phyloP scores from a whole-genome alignment of 2,888 invertebrate genomes.

The Lasioglossum lativentre region DNA sequence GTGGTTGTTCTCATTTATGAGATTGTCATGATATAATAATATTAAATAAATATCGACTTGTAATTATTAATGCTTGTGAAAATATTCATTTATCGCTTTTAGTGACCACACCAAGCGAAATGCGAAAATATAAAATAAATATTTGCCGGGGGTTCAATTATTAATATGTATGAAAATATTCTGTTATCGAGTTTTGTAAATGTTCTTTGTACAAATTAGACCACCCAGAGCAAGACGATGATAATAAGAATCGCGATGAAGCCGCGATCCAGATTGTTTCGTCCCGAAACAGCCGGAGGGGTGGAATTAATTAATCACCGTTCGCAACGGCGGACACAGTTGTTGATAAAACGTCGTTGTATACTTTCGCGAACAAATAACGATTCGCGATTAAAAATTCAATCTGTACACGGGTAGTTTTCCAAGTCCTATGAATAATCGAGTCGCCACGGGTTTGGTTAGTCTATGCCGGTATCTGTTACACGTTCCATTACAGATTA shows the following conservation, averaged over 20 bases:
- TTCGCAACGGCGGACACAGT: not conserved
- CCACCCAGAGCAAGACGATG: not conserved
- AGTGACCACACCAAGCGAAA: too few relatives aligned
- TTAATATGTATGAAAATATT: too few relatives aligned
- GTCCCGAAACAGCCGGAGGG: not conserved
- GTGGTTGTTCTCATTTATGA: too few relatives aligned
- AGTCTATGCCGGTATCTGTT: slow-evolving; percentile 15
- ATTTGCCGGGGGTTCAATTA: too few relatives aligned
- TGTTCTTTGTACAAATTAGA: not conserved
- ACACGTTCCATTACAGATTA: slow-evolving; percentile 45
- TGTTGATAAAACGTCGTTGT: not conserved
- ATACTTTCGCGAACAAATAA: not conserved
- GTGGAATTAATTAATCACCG: not conserved
- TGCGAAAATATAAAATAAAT: too few relatives aligned
- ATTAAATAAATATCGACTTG: too few relatives aligned
- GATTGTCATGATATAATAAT: too few relatives aligned
- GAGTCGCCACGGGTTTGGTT: slow-evolving; percentile 3
- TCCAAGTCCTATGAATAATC: slow-evolving; percentile 36
- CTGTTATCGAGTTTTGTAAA: too few relatives aligned
- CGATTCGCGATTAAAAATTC: slow-evolving; percentile 21
- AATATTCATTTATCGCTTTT: too few relatives aligned
- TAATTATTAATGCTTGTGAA: too few relatives aligned
- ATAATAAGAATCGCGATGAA: not conserved
- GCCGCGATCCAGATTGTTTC: not conserved
- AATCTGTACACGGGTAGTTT: slow-evolving; percentile 17